Base-by-base conservation (phyloP, 2,797 vertebrate genomes). In the Helarctos malayanus region DNA sequence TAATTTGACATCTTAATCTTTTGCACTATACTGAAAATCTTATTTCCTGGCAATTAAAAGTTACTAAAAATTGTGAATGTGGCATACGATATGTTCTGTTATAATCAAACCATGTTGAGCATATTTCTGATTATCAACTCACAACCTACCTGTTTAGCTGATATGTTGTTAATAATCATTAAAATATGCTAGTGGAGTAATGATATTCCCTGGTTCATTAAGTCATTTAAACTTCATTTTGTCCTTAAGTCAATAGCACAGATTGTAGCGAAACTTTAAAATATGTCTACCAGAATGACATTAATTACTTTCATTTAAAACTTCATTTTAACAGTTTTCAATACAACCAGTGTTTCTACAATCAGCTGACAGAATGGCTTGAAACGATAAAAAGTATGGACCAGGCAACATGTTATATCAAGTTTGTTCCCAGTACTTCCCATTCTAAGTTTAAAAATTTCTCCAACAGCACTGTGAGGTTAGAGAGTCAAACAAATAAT, bases 401-500 rank as follows among this genome's bases (percentile, higher is more conserved):
- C 29, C 27, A 71, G 16, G 21, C 12, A 41, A 89, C 14, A 32
- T 23, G 16, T 87, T 15, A 32, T 15, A n/a, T 35, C 27, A 54
- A 38, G 87, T 96, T 90, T 94, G 19, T 89, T 57, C 35, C 35
- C 35, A 38, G 35, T 38, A 38, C 35, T 38, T 38, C 41, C 29
- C 1, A 27, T 88, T 73, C 65, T 78, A 83, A 96, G 19, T 93
- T 19, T 95, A 81, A 82, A 92, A 95, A 56, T 35, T 83, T 96
- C 9, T 57, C 71, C 76, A 82, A 35, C 32, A 85, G 8, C 14
- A 75, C 8, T 7, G 52, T 92, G 12, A 79, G 5, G 13, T 71
- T 69, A 71, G 12, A 89, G 14, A 90, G 35, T 83, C 69, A 96
- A 96, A 92, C 47, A 95, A 94, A 91, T 59, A 69, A 75, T 56